Evolutionary conservation across 2,797 vertebrate species (phyloP).

Genomic region (Acanthornis magna): DNA sequence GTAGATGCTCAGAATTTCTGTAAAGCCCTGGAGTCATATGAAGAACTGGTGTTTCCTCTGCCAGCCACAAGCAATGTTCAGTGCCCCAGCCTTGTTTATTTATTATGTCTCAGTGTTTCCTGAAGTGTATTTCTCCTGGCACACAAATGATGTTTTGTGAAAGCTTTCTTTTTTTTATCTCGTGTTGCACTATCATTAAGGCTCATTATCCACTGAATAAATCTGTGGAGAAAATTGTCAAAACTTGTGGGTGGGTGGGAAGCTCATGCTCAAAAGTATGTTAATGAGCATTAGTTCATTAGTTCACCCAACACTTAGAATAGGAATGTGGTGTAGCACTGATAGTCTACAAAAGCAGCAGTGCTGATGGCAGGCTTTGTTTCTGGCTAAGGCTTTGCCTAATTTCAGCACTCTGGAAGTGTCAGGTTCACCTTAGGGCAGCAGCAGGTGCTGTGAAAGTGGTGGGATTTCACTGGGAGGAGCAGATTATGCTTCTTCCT

Average conservation of each 20-base stretch:
- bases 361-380: not conserved
- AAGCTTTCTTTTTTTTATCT: not conserved
- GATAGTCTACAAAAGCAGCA: not conserved
- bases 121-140: constrained; percentile 1
- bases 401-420: not conserved
- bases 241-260: not conserved
- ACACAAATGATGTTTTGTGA: not conserved
- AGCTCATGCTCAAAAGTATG: not conserved
- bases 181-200: not conserved
- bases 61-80: not conserved
- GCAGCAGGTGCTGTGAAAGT: not conserved
- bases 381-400: not conserved
- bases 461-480: not conserved
- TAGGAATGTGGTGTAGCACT: not conserved
- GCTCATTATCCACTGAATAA: not conserved
- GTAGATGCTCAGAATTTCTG: not conserved
- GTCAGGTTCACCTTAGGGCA: not conserved
- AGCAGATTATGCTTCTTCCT: not conserved
- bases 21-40: not conserved
- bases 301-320: not conserved
- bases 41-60: not conserved
- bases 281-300: not conserved
- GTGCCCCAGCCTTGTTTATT: not conserved
- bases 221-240: not conserved
- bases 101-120: not conserved